Evolutionary conservation across 2,888 invertebrate genomes (phyloP), one percentile per base, ranked within the genome.

Genomic region (Drosophila nigritarsus): DNA sequence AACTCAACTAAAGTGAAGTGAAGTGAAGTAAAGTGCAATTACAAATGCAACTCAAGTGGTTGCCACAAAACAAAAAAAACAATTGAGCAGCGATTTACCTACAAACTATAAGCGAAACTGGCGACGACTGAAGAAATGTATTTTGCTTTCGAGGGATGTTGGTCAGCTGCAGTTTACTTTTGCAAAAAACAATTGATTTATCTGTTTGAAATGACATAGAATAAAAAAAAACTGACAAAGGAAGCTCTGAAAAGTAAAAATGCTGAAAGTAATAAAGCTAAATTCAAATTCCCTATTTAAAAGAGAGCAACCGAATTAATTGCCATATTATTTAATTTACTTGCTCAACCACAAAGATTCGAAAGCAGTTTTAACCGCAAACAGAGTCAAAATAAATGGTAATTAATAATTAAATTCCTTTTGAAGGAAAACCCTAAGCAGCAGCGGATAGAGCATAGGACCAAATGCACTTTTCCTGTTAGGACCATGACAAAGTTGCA

Each of bases 21-120:
- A 69, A 73, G 60, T 79, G 70, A 66, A 83, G 69, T 86, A 73
- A 80, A 90, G 80, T 88, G 87, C 90, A 88, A 90, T 88, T 91
- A 89, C 86, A 83, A 86, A 84, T 90, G 86, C 88, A 90, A 76
- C 83, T 87, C 80, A 86, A 90, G 90, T 86, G 78, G 73, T 76
- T 65, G 64, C 59, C 64, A 48, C 51, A 70, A 48, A 51, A 54
- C 58, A 50, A 58, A 2, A 11, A 53, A 61, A 42, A 45, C 30
- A 45, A 32, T 70, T 30, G 45, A 48, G 50, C 45, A 27, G 30
- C 62, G 40, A 72, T 72, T 65, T 62, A 75, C 71, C 80, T 71
- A 59, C 29, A 36, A 76, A 75, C 38, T 34, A 27, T 42, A 53
- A 24, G 51, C 38, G 29, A 56, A 56, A 56, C 48, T 36, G 20